Base-by-base conservation (phyloP, 2,113 vertebrate genomes). In the Dasyurus viverrinus region DNA sequence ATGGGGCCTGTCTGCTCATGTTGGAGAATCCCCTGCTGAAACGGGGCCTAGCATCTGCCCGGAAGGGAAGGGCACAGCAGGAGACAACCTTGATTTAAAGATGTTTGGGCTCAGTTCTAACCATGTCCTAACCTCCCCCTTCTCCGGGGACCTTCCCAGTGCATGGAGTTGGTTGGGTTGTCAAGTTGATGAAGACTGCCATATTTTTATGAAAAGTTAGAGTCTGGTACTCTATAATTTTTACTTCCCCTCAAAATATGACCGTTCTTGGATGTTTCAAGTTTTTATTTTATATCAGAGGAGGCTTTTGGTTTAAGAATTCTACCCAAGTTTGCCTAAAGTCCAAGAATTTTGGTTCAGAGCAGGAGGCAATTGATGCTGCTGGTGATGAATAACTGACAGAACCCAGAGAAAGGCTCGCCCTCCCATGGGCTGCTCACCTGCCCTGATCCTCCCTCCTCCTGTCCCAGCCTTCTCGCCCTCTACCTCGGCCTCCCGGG, bases 81-180 rank as follows among this genome's bases (percentile, higher is more conserved):
- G 91, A 25, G 48, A 93, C 90, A 24, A 0, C 55, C 36, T 23
- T 84, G 92, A 93, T 96, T 95, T 96, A 53, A 48, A 93, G 7
- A 84, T 89, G 95, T 94, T 96, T 91, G 90, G 93, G 57, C 94
- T 92, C 91, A 52, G 54, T 92, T 92, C 94, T 93, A 94, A 68
- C 92, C n/a, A 42, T 48, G 26, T 55, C 93, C 1, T 68, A 76
- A 96, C 89, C 84, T 89, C 24, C 84, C 90, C 84, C n/a, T 90
- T 84, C 94, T 96, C 94, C 54, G 76, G 52, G 50, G 50, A 52
- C n/a, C 16, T 84, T 84, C 36, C 36, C 68, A 84, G 5, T 9
- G 19, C 11, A 42, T 42, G n/a, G 0, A 84, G 68, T 84, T 84
- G 19, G 19, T 42, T 84, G 36, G n/a, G 68, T 84, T 84, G 68